phyloP scores from a whole-genome alignment of 2,113 vertebrate species.

The Potamarius usumacintae region DNA sequence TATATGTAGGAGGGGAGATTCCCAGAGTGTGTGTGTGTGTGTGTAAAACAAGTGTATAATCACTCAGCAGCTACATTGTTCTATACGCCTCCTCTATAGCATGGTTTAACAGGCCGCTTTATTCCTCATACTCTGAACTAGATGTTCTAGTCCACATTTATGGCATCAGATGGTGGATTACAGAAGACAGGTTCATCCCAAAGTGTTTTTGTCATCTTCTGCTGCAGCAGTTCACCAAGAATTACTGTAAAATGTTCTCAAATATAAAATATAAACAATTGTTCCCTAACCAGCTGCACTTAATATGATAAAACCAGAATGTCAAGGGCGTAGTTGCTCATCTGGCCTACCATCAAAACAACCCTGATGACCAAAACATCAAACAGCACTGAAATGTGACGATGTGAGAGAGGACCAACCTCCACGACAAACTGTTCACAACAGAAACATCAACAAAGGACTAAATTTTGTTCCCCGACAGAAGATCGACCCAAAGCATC shows the following conservation, averaged over 20 bases:
- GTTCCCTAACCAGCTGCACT: neutral
- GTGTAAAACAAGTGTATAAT: neutral
- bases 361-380: no score
- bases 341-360: no score
- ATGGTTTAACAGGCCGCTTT: neutral
- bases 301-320: no score
- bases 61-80: neutral
- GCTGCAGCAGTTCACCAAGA: neutral
- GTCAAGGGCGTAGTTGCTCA: no score
- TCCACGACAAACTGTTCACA: no score
- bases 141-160: neutral
- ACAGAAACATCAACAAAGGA: no score
- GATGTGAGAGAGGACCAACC: no score
- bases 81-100: neutral
- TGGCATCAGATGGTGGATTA: neutral
- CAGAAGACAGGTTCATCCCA: neutral
- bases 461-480: no score
- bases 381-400: no score
- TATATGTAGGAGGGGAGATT: conserved; percentile 30
- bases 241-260: neutral
- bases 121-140: neutral
- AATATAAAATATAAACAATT: neutral
- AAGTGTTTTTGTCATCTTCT: neutral
- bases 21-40: conserved; percentile 1
- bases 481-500: no score